Conservation (phyloP, 2,888 invertebrate species). For the Parasteatoda lunata region DNA sequence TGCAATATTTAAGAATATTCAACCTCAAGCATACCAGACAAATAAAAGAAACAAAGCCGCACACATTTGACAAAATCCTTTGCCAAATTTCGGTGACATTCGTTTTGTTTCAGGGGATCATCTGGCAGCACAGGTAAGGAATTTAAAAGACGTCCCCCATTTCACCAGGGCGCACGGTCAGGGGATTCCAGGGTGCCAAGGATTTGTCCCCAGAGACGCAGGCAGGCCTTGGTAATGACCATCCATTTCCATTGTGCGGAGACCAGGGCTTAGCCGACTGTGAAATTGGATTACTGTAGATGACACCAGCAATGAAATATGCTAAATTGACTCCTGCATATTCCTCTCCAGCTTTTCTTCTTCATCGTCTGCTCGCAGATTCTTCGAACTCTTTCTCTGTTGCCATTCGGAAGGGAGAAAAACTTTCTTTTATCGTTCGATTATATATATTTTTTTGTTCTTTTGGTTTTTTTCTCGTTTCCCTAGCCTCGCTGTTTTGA, state of each 20-base stretch:
- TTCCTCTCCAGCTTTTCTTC: slow-evolving; percentile 9
- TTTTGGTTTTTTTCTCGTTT: not conserved
- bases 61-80: not conserved
- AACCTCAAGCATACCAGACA: too few species aligned
- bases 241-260: slow-evolving; percentile 68
- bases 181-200: slow-evolving; percentile 44
- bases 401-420: not conserved
- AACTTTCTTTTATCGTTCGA: not conserved
- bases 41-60: too few species aligned
- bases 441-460: not conserved
- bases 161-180: slow-evolving; percentile 25
- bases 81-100: not conserved
- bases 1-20: too few species aligned
- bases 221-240: slow-evolving; percentile 64
- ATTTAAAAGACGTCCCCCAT: slow-evolving; percentile 30
- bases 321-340: slow-evolving; percentile 66
- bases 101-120: not conserved
- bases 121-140: slow-evolving; percentile 1
- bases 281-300: slow-evolving; percentile 69
- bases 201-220: slow-evolving; percentile 57
- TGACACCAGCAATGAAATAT: slow-evolving; percentile 68
- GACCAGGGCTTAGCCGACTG: slow-evolving; percentile 61
- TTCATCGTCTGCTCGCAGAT: not conserved
- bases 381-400: not conserved
- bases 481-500: not conserved